phyloP scores from a whole-genome alignment of 2,888 invertebrate genomes.

The Digitonthophagus gazella region DNA sequence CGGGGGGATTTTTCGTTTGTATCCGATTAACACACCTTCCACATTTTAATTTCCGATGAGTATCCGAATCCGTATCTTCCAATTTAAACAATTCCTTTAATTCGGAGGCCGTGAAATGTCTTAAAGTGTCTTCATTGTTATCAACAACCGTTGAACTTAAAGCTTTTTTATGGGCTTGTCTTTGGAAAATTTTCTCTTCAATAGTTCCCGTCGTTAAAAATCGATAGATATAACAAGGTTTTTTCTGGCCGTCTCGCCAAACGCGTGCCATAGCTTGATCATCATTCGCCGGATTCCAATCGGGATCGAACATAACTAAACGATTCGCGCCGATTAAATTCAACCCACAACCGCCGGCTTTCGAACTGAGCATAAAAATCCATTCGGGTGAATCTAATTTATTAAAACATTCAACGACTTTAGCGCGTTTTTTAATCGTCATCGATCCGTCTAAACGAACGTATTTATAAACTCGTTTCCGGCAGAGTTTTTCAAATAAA shows the following conservation, averaged over 20 bases:
- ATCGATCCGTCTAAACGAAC: constrained; percentile 96
- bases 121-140: constrained; percentile 90
- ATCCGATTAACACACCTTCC: constrained; percentile 74
- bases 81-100: constrained; percentile 88
- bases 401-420: constrained; percentile 96
- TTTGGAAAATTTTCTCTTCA: constrained; percentile 98
- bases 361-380: constrained; percentile 98
- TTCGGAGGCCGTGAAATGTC: constrained; percentile 94
- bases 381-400: constrained; percentile 84
- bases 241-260: constrained; percentile 99
- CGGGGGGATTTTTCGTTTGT: constrained; percentile 84
- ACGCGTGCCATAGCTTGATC: constrained; percentile 99
- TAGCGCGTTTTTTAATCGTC: constrained; percentile 96
- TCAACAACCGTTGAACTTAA: constrained; percentile 96
- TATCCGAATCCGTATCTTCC: constrained; percentile 82
- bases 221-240: constrained; percentile 96
- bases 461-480: constrained; percentile 81
- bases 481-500: constrained; percentile 87
- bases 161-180: constrained; percentile 99
- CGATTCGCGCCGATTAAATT: constrained; percentile 98
- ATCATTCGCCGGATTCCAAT: constrained; percentile 99
- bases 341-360: constrained; percentile 98
- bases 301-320: constrained; percentile 97
- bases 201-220: constrained; percentile 77
- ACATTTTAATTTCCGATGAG: constrained; percentile 77